Percentiles rank a stretch among this genome's conserved stretches.
These are phyloP conservation scores for Tragelaphus scriptus DNA, from an alignment of 2,113 vertebrate species.

Conservation along the genomic window DNA sequence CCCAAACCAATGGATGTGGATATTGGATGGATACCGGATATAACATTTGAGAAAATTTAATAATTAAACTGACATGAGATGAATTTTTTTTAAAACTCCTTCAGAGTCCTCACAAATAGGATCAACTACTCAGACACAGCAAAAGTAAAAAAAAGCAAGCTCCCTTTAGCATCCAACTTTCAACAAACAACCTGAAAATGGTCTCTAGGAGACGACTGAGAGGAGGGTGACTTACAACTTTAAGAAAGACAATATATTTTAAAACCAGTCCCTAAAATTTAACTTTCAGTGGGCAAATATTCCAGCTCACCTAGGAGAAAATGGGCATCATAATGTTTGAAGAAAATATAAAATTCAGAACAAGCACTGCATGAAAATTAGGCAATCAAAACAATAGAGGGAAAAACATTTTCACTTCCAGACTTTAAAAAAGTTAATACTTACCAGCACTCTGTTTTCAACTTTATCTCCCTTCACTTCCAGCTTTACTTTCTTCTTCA, in stretches of 20 bases:
- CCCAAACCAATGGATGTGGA: not conserved
- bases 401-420: not conserved
- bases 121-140: not conserved
- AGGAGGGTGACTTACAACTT: not conserved
- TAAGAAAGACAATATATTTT: not conserved
- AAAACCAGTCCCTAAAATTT: not conserved
- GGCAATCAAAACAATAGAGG: not conserved
- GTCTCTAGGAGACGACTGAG: not conserved
- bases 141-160: not conserved
- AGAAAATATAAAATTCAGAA: not conserved
- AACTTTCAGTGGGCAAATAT: not conserved
- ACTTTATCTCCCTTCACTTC: slow-evolving; percentile 96
- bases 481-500: slow-evolving; percentile 95
- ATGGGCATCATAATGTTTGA: not conserved
- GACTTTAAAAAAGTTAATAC: slow-evolving; percentile 49
- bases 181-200: not conserved
- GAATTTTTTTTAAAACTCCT: not conserved
- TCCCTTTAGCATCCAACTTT: not conserved
- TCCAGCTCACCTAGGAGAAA: not conserved
- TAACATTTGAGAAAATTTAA: not conserved
- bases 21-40: rapidly evolving
- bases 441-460: slow-evolving; percentile 96
- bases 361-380: not conserved
- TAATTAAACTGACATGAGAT: not conserved
- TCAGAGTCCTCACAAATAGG: not conserved